Evolutionary conservation across 64 coral and sea anemone genomes (phyloP), one percentile per base, ranked within the genome.

Genomic region (Dendronephthya gigantea): DNA sequence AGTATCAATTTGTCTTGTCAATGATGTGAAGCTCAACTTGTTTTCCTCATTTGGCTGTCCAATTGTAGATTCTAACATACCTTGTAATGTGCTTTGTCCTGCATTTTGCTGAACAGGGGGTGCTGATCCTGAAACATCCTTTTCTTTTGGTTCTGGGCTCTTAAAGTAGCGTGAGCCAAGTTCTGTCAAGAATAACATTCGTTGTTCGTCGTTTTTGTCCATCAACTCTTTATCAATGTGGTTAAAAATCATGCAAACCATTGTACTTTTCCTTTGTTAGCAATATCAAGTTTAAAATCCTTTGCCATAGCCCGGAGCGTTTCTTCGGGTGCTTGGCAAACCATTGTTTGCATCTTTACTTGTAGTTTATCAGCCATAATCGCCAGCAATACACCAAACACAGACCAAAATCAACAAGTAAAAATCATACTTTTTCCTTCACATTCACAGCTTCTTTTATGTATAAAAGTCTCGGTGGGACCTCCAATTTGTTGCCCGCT

Each of bases 31-130:
- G 41, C 88, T 90, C 9, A 90, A 69, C 59, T 90, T 87, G 29
- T 94, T 75, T n/a, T n/a, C n/a, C 87, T 84, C n/a, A 90, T 93
- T 84, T 90, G 88, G 5, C 92, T 85, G n/a, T 13, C 36, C 72
- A 50, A 33, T 86, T 14, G 85, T 82, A 2, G 68, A 36, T 41
- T 86, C 40, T 19, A 90, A 38, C 23, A 70, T 70, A 9, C 9
- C 23, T 70, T 70, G 9, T n/a, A 70, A 70, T 8, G 66, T 70
- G 25, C 8, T n/a, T n/a, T 70, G 66, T n/a, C 25, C 66, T 7
- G 17, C 6, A 9, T 70, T 25, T 19, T 19, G 66, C 25, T 70
- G 66, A 31, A 16, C 16, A 16, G 48, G 48, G 16, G 48, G 48
- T 16, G 16, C 48, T 50, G 7, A 16, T 50, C 48, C 48, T 16